Percentiles rank a stretch among this genome's conserved stretches.
phyloP scores from a whole-genome alignment of 2,888 invertebrate genomes.

The Dendrolimus houi region DNA sequence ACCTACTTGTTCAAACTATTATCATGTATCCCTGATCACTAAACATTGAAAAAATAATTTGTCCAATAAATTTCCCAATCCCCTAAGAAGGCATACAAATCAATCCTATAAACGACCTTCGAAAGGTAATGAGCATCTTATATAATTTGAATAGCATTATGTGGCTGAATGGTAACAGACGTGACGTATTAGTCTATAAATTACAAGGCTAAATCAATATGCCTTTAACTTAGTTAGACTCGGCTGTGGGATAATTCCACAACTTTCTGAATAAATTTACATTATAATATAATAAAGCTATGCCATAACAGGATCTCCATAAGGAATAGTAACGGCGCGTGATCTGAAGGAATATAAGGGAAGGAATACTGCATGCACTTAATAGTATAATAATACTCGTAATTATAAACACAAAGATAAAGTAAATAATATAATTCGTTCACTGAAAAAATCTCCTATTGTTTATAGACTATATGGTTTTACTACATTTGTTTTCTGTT shows the following conservation, averaged over 20 bases:
- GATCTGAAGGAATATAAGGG: slow-evolving; percentile 26
- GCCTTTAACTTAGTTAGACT: neutral
- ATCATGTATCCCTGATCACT: no score
- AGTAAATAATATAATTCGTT: no score
- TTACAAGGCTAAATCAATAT: slow-evolving; percentile 13
- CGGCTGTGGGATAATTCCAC: neutral
- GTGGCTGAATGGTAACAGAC: neutral
- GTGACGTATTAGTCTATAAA: slow-evolving; percentile 8
- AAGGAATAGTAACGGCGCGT: slow-evolving; percentile 46
- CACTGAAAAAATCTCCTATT: no score
- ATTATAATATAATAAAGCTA: slow-evolving; percentile 4
- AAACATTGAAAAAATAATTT: no score
- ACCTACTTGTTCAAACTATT: no score
- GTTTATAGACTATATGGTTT: no score
- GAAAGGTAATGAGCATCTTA: neutral
- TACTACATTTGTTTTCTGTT: no score
- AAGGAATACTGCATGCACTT: no score
- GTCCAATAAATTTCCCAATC: no score
- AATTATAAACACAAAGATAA: no score
- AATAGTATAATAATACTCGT: no score
- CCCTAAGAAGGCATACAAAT: neutral
- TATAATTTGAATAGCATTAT: neutral
- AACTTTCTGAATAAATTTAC: neutral
- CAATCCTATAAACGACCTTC: neutral
- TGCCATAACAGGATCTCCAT: slow-evolving; percentile 25